A percentile compares a stretch with the other conserved stretches of the same genome.
Evolutionary conservation across 2,113 vertebrate genomes (phyloP).

Genomic region (Baryphthengus martii): DNA sequence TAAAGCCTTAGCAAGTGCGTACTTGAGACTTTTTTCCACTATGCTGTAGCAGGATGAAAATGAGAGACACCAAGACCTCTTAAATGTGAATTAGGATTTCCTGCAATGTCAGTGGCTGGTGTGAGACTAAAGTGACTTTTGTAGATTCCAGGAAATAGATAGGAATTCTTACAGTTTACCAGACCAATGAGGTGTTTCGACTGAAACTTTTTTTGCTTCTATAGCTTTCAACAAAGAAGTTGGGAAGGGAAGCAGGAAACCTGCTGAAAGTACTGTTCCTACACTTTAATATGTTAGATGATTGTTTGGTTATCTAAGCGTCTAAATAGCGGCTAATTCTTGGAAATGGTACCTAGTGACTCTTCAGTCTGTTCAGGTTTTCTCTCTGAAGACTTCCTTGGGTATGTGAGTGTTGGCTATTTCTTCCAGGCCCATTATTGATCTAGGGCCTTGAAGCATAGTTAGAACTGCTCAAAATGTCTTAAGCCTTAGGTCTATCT

Average conservation of each 20-base stretch:
- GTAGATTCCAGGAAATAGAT: neutral
- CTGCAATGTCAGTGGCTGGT: neutral
- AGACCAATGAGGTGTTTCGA: neutral
- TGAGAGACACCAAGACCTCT: neutral
- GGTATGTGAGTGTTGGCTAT: neutral
- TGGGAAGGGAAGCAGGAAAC: neutral
- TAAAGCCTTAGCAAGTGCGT: neutral
- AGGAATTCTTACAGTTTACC: neutral
- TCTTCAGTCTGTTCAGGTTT: neutral
- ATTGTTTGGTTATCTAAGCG: neutral
- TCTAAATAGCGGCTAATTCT: neutral
- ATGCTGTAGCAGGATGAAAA: neutral
- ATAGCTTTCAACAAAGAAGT: neutral
- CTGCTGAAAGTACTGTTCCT: neutral
- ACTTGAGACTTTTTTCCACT: neutral
- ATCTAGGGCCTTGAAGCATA: neutral
- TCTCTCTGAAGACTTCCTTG: neutral
- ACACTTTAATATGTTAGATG: no score
- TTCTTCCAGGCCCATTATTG: neutral
- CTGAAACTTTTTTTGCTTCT: neutral
- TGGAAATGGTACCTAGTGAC: neutral
- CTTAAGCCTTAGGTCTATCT: neutral
- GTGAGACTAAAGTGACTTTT: neutral
- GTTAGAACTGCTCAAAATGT: neutral
- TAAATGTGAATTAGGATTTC: neutral